Conservation (phyloP, 2,888 invertebrate genomes). For the Ariolimax columbianus region DNA sequence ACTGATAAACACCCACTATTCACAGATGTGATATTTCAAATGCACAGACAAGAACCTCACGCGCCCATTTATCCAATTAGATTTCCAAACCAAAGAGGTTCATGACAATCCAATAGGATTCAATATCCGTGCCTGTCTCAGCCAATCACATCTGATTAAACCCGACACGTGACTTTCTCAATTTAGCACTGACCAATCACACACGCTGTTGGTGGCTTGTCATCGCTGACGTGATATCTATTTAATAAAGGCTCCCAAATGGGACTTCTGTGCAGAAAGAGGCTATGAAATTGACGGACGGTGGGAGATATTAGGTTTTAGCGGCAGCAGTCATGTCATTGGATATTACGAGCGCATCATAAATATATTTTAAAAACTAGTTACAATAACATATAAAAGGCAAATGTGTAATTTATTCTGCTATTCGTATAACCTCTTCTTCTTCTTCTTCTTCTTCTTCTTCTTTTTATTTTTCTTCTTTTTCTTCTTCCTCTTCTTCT, state of each 20-base stretch:
- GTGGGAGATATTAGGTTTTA: background rate
- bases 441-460: too few relatives aligned
- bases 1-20: background rate
- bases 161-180: background rate
- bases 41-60: background rate
- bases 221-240: background rate
- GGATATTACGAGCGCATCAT: too few relatives aligned
- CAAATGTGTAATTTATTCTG: too few relatives aligned
- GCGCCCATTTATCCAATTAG: background rate
- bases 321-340: too few relatives aligned
- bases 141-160: slow-evolving; percentile 26
- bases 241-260: background rate
- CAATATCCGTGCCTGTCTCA: background rate
- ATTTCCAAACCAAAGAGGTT: background rate
- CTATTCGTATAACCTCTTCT: too few relatives aligned
- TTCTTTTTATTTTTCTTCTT: too few relatives aligned
- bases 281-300: background rate
- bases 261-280: background rate
- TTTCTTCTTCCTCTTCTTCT: too few relatives aligned
- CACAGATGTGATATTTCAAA: background rate
- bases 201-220: slow-evolving; percentile 6
- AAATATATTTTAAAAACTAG: too few relatives aligned
- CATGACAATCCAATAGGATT: background rate
- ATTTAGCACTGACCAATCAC: slow-evolving; percentile 3
- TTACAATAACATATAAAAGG: too few relatives aligned